phyloP scores from a whole-genome alignment of 2,888 invertebrate genomes.

The Drosophila helvetica region DNA sequence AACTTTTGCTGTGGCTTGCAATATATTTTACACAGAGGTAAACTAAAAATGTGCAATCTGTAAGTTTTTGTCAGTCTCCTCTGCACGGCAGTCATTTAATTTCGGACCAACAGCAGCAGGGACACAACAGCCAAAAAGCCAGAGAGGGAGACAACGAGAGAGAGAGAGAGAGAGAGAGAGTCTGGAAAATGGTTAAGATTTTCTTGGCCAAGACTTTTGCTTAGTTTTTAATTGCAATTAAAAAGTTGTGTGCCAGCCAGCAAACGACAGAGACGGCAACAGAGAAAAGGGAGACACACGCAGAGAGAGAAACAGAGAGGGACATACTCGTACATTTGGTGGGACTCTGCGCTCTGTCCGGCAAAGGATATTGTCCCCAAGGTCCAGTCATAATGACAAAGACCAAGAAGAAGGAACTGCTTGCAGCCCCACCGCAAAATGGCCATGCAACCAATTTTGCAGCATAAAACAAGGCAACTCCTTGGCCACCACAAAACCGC shows the following conservation, averaged over 20 bases:
- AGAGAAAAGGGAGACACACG: constrained; percentile 15
- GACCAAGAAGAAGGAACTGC: constrained; percentile 29
- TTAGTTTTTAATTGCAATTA: constrained; percentile 76
- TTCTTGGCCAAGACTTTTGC: constrained; percentile 52
- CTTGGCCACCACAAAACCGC: constrained; percentile 3
- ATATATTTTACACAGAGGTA: constrained; percentile 11
- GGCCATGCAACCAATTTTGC: constrained; percentile 70
- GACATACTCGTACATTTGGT: not conserved
- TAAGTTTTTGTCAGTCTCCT: constrained; percentile 5
- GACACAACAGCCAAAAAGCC: not conserved
- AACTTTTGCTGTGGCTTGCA: not conserved
- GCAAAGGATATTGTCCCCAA: constrained; percentile 50
- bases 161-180: not conserved
- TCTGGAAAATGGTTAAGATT: constrained; percentile 1
- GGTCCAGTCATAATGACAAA: constrained; percentile 72
- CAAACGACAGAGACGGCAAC: not conserved
- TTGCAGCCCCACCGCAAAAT: constrained; percentile 58
- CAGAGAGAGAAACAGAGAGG: constrained; percentile 34
- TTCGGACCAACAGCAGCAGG: not conserved
- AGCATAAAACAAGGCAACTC: constrained; percentile 55
- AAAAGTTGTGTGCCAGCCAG: constrained; percentile 58
- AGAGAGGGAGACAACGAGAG: not conserved
- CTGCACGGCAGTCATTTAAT: constrained; percentile 21
- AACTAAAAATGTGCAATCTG: constrained; percentile 9
- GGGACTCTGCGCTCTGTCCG: constrained; percentile 13